These are phyloP conservation scores for Alentia gelatinosa DNA, from an alignment of 2,888 invertebrate genomes.

Conservation along the genomic window DNA sequence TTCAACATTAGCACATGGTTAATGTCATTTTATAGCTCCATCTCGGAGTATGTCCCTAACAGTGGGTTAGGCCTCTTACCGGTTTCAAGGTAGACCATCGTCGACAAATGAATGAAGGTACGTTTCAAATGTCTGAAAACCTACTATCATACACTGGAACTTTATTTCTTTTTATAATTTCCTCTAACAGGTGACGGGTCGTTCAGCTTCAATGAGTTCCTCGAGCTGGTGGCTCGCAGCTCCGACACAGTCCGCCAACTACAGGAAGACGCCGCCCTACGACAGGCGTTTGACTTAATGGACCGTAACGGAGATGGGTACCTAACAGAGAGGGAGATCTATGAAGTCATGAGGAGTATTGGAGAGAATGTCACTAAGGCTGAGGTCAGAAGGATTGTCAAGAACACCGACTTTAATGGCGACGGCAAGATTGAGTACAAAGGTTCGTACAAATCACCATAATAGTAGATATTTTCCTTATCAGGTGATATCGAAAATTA, in stretches of 20 bases:
- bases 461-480: too few species aligned
- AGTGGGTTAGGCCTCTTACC: too few species aligned
- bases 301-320: constrained; percentile 24
- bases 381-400: constrained; percentile 4
- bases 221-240: constrained; percentile 37
- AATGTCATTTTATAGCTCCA: too few species aligned
- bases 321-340: constrained; percentile 35
- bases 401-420: constrained; percentile 12
- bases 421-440: constrained; percentile 41
- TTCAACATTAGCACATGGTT: too few species aligned
- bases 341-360: constrained; percentile 26
- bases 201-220: constrained; percentile 49
- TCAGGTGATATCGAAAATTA: too few species aligned
- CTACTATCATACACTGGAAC: too few species aligned
- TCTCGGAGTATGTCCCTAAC: too few species aligned
- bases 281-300: constrained; percentile 40
- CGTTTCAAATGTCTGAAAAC: too few species aligned
- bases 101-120: too few species aligned
- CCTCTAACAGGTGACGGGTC: background rate
- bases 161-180: background rate
- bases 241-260: constrained; percentile 26
- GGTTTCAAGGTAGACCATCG: too few species aligned
- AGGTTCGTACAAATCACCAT: background rate
- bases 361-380: constrained; percentile 34
- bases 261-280: constrained; percentile 13